phyloP scores from a whole-genome alignment of 2,797 vertebrate genomes.

The Tiaroga cobitis region DNA sequence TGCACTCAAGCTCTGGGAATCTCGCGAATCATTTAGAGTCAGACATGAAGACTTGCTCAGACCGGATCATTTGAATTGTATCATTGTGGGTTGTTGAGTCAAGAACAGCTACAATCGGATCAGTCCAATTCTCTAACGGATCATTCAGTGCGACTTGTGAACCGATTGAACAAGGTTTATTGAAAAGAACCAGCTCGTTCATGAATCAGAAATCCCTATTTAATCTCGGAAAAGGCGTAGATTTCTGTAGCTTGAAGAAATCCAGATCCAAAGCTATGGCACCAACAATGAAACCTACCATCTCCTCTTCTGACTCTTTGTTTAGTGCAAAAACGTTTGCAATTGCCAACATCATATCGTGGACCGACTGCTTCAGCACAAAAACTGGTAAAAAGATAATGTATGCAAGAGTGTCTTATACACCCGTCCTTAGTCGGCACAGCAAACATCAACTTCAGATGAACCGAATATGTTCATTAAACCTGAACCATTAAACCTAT shows the following conservation, averaged over 20 bases:
- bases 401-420: neutral
- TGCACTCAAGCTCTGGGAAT: neutral
- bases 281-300: neutral
- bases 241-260: neutral
- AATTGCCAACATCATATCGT: neutral
- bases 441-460: too few species aligned
- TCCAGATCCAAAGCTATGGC: neutral
- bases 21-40: neutral
- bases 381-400: neutral
- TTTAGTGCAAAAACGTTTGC: neutral
- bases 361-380: neutral
- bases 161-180: neutral
- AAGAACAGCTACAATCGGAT: neutral
- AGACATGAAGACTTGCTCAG: too few species aligned
- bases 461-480: neutral
- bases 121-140: neutral
- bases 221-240: neutral
- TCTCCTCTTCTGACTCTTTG: neutral
- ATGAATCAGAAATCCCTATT: neutral
- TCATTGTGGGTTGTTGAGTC: neutral
- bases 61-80: neutral
- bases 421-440: neutral
- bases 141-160: neutral
- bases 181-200: neutral
- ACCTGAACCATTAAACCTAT: neutral